Evolutionary conservation across 2,113 vertebrate genomes (phyloP), one percentile per base, ranked within the genome.

Genomic region (Axis porcinus): DNA sequence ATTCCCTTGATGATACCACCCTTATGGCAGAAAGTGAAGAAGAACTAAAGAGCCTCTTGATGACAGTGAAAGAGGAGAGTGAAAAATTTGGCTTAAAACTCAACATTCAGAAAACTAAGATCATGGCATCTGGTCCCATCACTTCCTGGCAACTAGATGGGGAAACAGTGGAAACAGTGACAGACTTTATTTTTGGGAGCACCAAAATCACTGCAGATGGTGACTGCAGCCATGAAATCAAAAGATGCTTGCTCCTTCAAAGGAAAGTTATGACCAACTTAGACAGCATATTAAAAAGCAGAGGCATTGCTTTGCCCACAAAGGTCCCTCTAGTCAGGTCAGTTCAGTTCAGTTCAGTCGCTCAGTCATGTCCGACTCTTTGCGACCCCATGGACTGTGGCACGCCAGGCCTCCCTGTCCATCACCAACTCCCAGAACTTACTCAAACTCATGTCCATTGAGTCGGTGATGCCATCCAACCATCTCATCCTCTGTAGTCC

Each of bases 121-220:
- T 70, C 64, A 70, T 36, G 64, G n/a, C 64, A 70, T 70, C n/a
- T 70, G 33, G 33, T 36, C n/a, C n/a, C 33, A 70, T 70, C 64
- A 36, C 17, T 21, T 70, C n/a, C 21, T 70, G 64, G n/a, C 17
- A 36, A 19, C 21, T 36, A 36, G 9, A 70, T 36, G 17, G n/a
- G 3, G 64, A 70, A 67, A 36, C 64, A 70, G 21, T 70, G 64
- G 64, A 70, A 70, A 70, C 64, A 36, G 33, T 67, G 64, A 21
- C 0, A 5, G 33, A 67, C 17, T 67, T 36, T 17, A 67, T n/a
- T n/a, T n/a, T 36, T 0, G 2, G 16, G 33, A 17, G 33, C 17
- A 21, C 64, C n/a, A 70, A 21, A 70, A 21, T 70, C 64, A 70
- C n/a, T 70, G n/a, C n/a, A 36, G 64, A 21, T 36, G n/a, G 17